These are phyloP conservation scores for Micrastur ruficollis DNA, from an alignment of 2,797 vertebrate species.

Conservation along the genomic window DNA sequence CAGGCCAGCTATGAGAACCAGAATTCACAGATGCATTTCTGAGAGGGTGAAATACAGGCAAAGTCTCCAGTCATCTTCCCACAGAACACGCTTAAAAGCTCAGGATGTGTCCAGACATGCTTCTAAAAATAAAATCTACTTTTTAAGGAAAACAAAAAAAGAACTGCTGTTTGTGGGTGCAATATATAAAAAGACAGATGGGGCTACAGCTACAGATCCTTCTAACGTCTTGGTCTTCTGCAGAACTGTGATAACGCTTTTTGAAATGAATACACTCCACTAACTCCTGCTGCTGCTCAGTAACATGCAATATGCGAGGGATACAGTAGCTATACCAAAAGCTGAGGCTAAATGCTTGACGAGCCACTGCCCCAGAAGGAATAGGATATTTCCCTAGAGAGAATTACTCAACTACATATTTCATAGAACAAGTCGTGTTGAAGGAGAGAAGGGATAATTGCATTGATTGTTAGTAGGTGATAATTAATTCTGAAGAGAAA, in stretches of 20 bases:
- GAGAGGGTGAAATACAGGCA: neutral
- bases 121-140: neutral
- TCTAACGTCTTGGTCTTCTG: neutral
- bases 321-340: constrained; percentile 6
- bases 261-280: neutral
- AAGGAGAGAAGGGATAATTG: constrained; percentile 65
- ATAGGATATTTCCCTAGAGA: constrained; percentile 57
- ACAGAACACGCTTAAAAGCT: neutral
- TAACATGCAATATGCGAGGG: neutral
- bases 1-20: neutral
- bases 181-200: neutral
- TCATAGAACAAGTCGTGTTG: constrained; percentile 39
- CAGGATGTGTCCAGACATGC: neutral
- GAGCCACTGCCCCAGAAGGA: constrained; percentile 19
- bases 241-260: neutral
- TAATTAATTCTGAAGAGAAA: constrained; percentile 67
- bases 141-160: neutral
- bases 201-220: neutral
- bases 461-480: constrained; percentile 60
- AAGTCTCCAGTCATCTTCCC: neutral
- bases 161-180: neutral
- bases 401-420: constrained; percentile 54
- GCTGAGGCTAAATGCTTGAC: constrained; percentile 48
- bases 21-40: neutral
- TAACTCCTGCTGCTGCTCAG: neutral